Evolutionary conservation across 2,113 vertebrate genomes (phyloP).

Genomic region (Peucedramus taeniatus): DNA sequence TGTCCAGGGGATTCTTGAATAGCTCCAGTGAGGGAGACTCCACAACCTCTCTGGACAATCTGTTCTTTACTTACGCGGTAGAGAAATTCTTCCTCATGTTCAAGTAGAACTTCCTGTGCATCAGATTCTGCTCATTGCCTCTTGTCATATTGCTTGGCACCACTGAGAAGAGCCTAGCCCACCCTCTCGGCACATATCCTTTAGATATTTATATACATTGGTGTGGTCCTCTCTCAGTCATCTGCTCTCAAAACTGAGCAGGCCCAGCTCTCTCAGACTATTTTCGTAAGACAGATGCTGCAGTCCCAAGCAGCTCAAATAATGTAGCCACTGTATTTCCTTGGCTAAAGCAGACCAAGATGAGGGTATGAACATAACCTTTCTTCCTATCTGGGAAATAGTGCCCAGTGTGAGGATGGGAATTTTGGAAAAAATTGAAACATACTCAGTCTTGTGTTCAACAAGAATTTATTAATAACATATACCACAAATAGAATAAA

Average conservation of each 20-base stretch:
- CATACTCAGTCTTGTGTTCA: neutral
- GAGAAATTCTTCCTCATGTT: neutral
- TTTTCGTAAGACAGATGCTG: neutral
- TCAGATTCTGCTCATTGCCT: neutral
- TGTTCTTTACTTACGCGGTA: neutral
- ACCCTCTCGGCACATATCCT: neutral
- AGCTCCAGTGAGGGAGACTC: neutral
- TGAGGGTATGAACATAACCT: neutral
- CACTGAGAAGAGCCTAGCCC: neutral
- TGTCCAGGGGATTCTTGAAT: accelerated
- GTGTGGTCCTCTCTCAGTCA: neutral
- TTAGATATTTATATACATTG: neutral
- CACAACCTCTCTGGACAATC: accelerated
- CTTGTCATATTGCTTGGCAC: neutral
- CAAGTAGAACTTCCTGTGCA: neutral
- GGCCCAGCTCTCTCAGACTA: neutral
- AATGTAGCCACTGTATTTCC: neutral
- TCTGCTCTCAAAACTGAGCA: neutral
- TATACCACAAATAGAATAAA: neutral
- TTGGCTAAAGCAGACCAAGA: neutral
- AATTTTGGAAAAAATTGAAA: neutral
- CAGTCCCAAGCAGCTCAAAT: neutral
- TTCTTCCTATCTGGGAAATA: neutral
- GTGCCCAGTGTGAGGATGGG: neutral
- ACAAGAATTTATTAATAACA: neutral